phyloP scores from a whole-genome alignment of 2,888 invertebrate species.

The Eurytoma adleriae region DNA sequence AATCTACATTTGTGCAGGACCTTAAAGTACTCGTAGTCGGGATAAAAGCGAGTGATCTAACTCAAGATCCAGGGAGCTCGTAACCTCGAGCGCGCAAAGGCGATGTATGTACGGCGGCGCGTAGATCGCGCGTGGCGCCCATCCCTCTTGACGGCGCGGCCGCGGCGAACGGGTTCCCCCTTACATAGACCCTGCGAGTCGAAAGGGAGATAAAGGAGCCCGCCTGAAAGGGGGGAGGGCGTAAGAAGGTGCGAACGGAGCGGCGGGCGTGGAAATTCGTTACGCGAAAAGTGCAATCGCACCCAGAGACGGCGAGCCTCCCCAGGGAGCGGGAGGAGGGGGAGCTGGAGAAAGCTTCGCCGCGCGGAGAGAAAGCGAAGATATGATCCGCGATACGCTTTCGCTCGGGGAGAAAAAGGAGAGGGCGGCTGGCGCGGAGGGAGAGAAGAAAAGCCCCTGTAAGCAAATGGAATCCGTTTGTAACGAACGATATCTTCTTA shows the following conservation, averaged over 20 bases:
- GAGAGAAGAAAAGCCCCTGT: slow-evolving; percentile 21
- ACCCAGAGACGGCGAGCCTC: slow-evolving; percentile 40
- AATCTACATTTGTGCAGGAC: not conserved
- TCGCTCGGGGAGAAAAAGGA: slow-evolving; percentile 23
- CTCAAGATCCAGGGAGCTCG: not conserved
- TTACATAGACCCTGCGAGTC: slow-evolving; percentile 23
- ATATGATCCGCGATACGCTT: slow-evolving; percentile 52
- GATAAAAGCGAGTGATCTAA: not conserved
- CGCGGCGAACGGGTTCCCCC: too few relatives aligned
- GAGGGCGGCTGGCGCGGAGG: not conserved
- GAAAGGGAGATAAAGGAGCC: slow-evolving; percentile 14
- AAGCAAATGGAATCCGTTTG: slow-evolving; percentile 56
- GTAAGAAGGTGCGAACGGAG: slow-evolving; percentile 38
- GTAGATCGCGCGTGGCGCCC: slow-evolving; percentile 20
- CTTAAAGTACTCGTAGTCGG: not conserved
- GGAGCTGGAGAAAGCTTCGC: slow-evolving; percentile 7
- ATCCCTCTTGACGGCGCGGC: too few relatives aligned
- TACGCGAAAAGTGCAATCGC: slow-evolving; percentile 51
- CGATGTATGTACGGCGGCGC: slow-evolving; percentile 17
- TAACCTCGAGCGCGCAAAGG: not conserved
- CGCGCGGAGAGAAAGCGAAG: slow-evolving; percentile 46
- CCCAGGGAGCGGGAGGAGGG: slow-evolving; percentile 3
- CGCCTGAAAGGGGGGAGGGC: not conserved
- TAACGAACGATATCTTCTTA: slow-evolving; percentile 57
- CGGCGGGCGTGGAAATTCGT: slow-evolving; percentile 45